Percentiles rank a stretch among this genome's conserved stretches.
These are phyloP conservation scores for Lycia hirtaria DNA, from an alignment of 2,888 invertebrate genomes.

Conservation along the genomic window DNA sequence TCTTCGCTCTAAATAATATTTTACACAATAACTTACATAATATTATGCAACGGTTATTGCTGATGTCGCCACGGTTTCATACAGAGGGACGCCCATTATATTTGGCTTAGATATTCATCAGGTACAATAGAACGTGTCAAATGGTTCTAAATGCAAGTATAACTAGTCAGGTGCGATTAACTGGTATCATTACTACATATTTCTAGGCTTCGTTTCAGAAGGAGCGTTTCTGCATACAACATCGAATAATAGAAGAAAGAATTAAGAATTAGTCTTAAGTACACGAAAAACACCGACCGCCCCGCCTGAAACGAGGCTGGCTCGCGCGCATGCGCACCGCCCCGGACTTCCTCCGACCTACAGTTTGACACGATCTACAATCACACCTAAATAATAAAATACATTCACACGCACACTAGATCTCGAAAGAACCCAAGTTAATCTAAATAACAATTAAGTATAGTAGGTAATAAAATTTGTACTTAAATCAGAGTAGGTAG, in stretches of 20 bases:
- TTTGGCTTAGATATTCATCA: slow-evolving; percentile 71
- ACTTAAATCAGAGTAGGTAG: slow-evolving; percentile 79
- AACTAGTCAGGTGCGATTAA: slow-evolving; percentile 12
- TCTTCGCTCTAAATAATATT: slow-evolving; percentile 66
- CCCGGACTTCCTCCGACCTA: slow-evolving; percentile 26
- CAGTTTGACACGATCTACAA: slow-evolving; percentile 68
- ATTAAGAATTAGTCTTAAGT: too few relatives aligned
- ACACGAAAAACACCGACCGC: slow-evolving; percentile 21
- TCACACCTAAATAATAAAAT: slow-evolving; percentile 62
- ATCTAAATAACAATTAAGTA: slow-evolving; percentile 80
- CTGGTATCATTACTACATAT: slow-evolving; percentile 13
- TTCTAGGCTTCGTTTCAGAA: slow-evolving; percentile 25
- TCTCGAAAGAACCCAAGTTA: slow-evolving; percentile 66
- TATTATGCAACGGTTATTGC: slow-evolving; percentile 49
- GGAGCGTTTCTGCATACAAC: slow-evolving; percentile 18
- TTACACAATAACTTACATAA: slow-evolving; percentile 59
- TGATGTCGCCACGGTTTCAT: slow-evolving; percentile 70
- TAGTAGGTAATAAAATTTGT: slow-evolving; percentile 74
- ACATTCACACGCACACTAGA: slow-evolving; percentile 64
- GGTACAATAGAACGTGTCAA: slow-evolving; percentile 76
- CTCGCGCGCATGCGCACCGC: too few relatives aligned
- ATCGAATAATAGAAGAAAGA: background rate
- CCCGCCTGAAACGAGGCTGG: too few relatives aligned
- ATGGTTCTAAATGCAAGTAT: slow-evolving; percentile 49
- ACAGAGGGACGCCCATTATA: slow-evolving; percentile 54